Percentiles rank a stretch among this genome's conserved stretches.
Conservation (phyloP, 1,140 invertebrate species). For the Macrocentrus cingulum region DNA sequence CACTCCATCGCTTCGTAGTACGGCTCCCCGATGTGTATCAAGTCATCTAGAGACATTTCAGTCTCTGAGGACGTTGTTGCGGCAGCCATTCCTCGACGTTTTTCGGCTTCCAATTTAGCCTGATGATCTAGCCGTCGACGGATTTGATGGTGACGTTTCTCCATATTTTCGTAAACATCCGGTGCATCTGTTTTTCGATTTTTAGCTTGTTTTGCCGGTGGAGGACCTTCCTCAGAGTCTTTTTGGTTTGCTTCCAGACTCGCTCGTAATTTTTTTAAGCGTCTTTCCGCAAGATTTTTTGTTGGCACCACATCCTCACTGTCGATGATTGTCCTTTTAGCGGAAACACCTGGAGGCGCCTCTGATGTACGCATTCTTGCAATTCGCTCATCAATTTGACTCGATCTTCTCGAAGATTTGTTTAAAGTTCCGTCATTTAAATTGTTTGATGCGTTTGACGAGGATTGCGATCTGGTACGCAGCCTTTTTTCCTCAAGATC, state of each 20-base stretch:
- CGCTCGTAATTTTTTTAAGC: conserved; percentile 24
- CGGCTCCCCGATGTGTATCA: conserved; percentile 16
- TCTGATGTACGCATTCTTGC: neutral
- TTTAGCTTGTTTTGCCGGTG: neutral
- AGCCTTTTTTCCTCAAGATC: neutral
- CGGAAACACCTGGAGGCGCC: neutral
- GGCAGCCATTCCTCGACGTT: neutral
- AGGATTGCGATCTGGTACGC: too few species aligned
- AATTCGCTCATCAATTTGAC: neutral
- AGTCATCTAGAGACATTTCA: conserved; percentile 5
- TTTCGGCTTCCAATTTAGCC: neutral
- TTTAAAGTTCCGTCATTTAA: neutral
- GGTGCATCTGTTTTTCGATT: neutral
- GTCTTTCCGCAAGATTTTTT: neutral
- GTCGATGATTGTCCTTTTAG: neutral
- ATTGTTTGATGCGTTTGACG: neutral
- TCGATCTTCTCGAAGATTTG: neutral
- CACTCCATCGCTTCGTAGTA: conserved; percentile 54
- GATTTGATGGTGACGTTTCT: conserved; percentile 28
- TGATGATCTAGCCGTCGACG: conserved; percentile 15
- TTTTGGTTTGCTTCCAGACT: conserved; percentile 20
- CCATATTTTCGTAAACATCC: conserved; percentile 29
- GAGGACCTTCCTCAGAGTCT: neutral
- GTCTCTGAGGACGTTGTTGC: neutral
- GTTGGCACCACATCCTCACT: neutral